Conservation (phyloP, 2,888 invertebrate species). For the Scaptomyza polygonia region DNA sequence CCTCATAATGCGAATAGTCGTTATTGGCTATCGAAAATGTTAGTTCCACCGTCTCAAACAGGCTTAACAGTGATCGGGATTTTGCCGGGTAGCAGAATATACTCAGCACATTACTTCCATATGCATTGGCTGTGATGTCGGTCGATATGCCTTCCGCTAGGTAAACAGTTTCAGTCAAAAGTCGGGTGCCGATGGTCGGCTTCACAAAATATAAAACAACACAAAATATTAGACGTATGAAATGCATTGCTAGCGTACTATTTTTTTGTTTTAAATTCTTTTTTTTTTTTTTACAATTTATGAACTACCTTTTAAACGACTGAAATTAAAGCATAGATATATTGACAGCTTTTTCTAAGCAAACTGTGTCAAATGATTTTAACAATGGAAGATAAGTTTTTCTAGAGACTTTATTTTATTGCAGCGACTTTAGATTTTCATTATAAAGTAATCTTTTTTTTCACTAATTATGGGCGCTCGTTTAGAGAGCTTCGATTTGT, state of each 20-base stretch:
- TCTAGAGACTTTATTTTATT: no score
- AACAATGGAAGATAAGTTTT: no score
- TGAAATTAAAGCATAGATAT: neutral
- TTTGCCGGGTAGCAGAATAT: slow-evolving; percentile 90
- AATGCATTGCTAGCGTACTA: neutral
- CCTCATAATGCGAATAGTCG: slow-evolving; percentile 89
- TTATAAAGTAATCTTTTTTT: neutral
- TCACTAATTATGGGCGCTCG: neutral
- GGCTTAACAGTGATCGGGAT: slow-evolving; percentile 87
- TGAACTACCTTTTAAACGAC: neutral
- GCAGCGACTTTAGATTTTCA: neutral
- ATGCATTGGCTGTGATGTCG: slow-evolving; percentile 53
- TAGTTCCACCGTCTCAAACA: slow-evolving; percentile 90
- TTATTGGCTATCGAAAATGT: slow-evolving; percentile 87
- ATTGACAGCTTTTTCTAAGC: neutral
- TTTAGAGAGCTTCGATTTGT: slow-evolving; percentile 5
- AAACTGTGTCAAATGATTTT: neutral
- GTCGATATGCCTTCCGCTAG: slow-evolving; percentile 66
- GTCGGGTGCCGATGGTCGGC: slow-evolving; percentile 16
- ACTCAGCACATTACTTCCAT: slow-evolving; percentile 84
- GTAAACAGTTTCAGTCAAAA: slow-evolving; percentile 42
- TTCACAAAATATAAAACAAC: neutral
- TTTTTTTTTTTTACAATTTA: neutral
- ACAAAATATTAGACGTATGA: neutral
- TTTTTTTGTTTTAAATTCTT: neutral